Evolutionary conservation across 2,888 invertebrate genomes (phyloP).

Genomic region (Scaptodrosophila latifasciaeformis): DNA sequence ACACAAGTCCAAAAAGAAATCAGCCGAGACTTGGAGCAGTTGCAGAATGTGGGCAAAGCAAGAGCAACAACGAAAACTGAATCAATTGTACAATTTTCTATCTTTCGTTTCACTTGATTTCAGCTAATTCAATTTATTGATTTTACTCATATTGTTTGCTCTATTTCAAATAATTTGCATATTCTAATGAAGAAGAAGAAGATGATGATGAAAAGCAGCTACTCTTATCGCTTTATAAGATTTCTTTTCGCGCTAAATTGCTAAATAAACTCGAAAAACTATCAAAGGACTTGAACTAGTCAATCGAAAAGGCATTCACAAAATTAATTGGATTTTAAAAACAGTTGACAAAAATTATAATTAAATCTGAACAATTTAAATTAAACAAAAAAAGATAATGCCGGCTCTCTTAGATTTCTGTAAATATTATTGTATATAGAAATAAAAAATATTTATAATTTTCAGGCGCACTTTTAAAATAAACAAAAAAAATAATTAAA

Average conservation of each 20-base stretch:
- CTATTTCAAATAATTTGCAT: neutral
- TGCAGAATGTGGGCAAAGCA: constrained; percentile 10
- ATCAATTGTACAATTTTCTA: neutral
- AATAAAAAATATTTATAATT: constrained; percentile 27
- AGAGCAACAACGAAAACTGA: neutral
- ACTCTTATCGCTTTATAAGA: constrained; percentile 43
- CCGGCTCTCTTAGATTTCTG: neutral
- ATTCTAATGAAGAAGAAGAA: neutral
- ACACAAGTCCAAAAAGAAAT: constrained; percentile 67
- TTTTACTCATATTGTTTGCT: too few relatives aligned
- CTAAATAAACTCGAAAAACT: constrained; percentile 50
- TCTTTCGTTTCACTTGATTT: neutral
- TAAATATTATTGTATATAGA: constrained; percentile 1
- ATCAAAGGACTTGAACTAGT: constrained; percentile 23
- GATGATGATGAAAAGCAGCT: constrained; percentile 40
- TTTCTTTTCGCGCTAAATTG: constrained; percentile 73
- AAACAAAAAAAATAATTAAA: constrained; percentile 55
- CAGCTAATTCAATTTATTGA: too few relatives aligned
- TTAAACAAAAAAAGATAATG: constrained; percentile 13
- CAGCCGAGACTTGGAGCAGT: constrained; percentile 28
- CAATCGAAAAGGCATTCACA: neutral
- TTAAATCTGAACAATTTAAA: neutral
- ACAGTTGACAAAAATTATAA: constrained; percentile 36
- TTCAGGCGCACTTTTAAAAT: constrained; percentile 51
- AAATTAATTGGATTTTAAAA: constrained; percentile 45